Conservation (phyloP, 2,888 invertebrate genomes). For the Ormia ochracea region DNA sequence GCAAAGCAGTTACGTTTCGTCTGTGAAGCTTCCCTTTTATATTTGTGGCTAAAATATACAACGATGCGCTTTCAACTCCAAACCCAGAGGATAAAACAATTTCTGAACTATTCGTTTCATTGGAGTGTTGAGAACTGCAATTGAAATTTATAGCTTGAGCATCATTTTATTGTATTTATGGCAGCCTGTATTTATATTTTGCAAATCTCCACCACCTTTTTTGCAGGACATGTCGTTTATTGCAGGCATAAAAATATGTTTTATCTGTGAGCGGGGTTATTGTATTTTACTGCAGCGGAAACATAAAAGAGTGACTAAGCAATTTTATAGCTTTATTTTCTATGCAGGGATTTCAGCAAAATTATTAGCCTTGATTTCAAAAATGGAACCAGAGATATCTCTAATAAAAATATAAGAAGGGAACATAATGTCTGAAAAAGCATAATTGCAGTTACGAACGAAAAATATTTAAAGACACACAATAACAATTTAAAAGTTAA, state of each 20-base stretch:
- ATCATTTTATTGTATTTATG: slow-evolving; percentile 31
- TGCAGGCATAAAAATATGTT: not conserved
- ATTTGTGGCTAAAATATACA: slow-evolving; percentile 62
- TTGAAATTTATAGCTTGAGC: slow-evolving; percentile 42
- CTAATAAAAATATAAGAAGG: not conserved
- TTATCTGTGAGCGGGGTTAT: not conserved
- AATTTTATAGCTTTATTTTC: slow-evolving; percentile 57
- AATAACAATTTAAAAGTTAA: slow-evolving; percentile 67
- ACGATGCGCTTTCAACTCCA: slow-evolving; percentile 23
- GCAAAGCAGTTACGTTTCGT: not conserved
- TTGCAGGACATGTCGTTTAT: not conserved
- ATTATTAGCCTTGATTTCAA: not conserved
- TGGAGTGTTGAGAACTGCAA: not conserved
- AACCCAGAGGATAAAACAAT: slow-evolving; percentile 30
- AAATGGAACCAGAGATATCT: not conserved
- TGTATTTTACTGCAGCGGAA: slow-evolving; percentile 46
- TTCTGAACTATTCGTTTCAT: not conserved
- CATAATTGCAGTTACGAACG: too few relatives aligned
- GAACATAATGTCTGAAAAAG: too few relatives aligned
- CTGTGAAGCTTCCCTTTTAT: slow-evolving; percentile 64
- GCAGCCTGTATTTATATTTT: slow-evolving; percentile 2
- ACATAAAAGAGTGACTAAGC: slow-evolving; percentile 64
- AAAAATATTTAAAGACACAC: not conserved
- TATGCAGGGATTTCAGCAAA: not conserved
- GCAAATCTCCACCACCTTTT: not conserved